Base-by-base conservation (phyloP, 2,888 invertebrate species). In the Cataglyphis altisquamis region DNA sequence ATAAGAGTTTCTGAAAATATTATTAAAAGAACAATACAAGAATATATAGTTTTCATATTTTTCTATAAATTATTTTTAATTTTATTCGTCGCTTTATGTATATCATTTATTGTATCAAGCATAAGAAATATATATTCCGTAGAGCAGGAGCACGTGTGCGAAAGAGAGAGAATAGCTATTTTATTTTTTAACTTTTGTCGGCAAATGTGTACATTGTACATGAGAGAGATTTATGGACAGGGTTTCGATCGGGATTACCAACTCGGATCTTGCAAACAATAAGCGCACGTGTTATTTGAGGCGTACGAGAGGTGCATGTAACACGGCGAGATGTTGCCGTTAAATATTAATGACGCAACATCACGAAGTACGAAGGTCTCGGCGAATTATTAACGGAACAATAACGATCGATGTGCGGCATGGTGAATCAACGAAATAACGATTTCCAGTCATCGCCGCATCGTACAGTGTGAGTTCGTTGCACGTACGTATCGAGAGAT, bases 391-490 rank as follows among this genome's bases (percentile, higher is more conserved):
- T 91, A 90, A 90, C 84, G 87, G 86, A 85, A 82, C 87, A 86
- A 89, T 90, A 90, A 89, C 85, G 91, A 89, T 90, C 89, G 90
- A 90, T 86, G 86, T 87, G 84, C 84, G 66, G 84, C 82, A 86
- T 85, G 86, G 84, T 86, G 87, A 90, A 92, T 92, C 91, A 90
- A 92, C 88, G 87, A 90, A 92, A 90, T 94, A 94, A 94, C 93
- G 94, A 93, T 94, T 94, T 93, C 92, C 92, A 93, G 92, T 93
- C 93, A 93, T 91, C 90, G 89, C 48, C 84, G 84, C 83, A 84
- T 88, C n/a, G 52, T 86, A 85, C 70, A 75, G 75, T 89, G 87
- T 91, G 92, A 90, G 90, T 91, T 92, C 91, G 90, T 92, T 90
- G 91, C 86, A 89, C 87, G 85, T 89, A 68, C 67, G 25, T 66